Percentiles rank a stretch among this genome's conserved stretches.
phyloP scores from a whole-genome alignment of 35 echinoderm and acorn worm genomes.

The Chiridota heheva region DNA sequence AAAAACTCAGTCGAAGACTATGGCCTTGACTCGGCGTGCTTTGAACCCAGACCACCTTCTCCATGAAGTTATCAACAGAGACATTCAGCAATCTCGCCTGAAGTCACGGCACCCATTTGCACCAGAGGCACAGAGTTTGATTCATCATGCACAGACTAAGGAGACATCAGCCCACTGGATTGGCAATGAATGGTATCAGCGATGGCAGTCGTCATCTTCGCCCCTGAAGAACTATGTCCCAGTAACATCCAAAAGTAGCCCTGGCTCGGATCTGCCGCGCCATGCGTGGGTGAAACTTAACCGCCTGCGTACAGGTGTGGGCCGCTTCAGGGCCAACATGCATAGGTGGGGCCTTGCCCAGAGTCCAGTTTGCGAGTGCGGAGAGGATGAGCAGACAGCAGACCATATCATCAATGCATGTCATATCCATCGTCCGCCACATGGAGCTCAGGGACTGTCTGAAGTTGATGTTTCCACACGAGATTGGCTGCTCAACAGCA shows the following conservation, averaged over 20 bases:
- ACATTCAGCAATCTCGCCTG: not conserved
- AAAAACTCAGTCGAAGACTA: not conserved
- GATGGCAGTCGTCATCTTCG: conserved; percentile 12
- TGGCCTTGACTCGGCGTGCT: conserved; percentile 6
- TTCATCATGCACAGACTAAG: conserved; percentile 6
- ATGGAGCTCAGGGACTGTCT: not conserved
- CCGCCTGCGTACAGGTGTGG: conserved; percentile 1
- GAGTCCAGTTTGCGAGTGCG: not conserved
- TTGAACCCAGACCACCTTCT: conserved; percentile 16
- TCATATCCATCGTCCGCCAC: not conserved
- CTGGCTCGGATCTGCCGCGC: not conserved
- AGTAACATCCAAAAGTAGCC: too few relatives aligned
- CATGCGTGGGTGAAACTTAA: not conserved
- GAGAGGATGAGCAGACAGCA: not conserved
- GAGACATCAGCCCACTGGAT: not conserved
- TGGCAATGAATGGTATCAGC: not conserved
- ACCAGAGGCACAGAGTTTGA: not conserved
- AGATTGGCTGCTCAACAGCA: not conserved
- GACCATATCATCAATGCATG: not conserved
- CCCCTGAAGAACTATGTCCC: not conserved
- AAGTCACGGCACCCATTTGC: not conserved
- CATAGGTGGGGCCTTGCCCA: not conserved
- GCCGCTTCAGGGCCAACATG: conserved; percentile 10
- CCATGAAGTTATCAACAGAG: conserved; percentile 2
- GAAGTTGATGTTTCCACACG: conserved; percentile 5